A percentile compares a stretch with the other conserved stretches of the same genome.
Conservation (phyloP, 2,113 vertebrate species). For the Thunnus thynnus region DNA sequence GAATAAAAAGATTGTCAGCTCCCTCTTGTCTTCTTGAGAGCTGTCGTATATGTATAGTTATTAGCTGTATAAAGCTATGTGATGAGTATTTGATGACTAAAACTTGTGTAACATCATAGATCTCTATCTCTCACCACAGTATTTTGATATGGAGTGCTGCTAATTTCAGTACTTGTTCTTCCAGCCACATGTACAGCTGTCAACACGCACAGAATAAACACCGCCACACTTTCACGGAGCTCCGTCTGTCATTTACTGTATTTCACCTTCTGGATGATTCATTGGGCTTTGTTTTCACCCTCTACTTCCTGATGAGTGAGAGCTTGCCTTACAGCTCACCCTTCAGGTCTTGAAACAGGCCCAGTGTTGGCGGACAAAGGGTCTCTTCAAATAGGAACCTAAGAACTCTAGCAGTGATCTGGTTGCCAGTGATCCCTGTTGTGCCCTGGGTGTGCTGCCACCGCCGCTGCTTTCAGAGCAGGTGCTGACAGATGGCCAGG, state of each 20-base stretch:
- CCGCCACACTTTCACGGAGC: conserved; percentile 3
- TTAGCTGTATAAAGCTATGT: conserved; percentile 6
- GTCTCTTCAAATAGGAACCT: conserved; percentile 59
- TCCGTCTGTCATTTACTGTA: conserved; percentile 49
- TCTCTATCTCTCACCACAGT: conserved; percentile 31
- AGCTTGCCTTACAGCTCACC: conserved; percentile 55
- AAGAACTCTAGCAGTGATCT: conserved; percentile 56
- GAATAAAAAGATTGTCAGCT: neutral
- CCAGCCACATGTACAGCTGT: conserved; percentile 18
- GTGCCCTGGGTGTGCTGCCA: conserved; percentile 58
- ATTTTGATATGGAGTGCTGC: conserved; percentile 32
- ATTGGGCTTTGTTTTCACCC: conserved; percentile 52
- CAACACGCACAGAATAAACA: conserved; percentile 41
- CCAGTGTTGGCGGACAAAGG: conserved; percentile 65
- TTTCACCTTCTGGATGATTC: conserved; percentile 58
- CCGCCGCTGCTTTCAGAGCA: conserved; percentile 55
- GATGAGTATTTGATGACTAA: conserved; percentile 33
- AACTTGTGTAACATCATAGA: conserved; percentile 17
- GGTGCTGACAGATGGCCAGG: conserved; percentile 74
- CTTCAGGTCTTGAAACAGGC: conserved; percentile 45
- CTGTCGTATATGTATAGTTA: neutral
- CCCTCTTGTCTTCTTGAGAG: conserved; percentile 7
- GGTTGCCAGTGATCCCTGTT: conserved; percentile 69
- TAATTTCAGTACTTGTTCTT: conserved; percentile 51
- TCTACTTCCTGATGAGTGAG: conserved; percentile 61